phyloP scores from a whole-genome alignment of 2,888 invertebrate genomes.

The Habrosyne pyritoides region DNA sequence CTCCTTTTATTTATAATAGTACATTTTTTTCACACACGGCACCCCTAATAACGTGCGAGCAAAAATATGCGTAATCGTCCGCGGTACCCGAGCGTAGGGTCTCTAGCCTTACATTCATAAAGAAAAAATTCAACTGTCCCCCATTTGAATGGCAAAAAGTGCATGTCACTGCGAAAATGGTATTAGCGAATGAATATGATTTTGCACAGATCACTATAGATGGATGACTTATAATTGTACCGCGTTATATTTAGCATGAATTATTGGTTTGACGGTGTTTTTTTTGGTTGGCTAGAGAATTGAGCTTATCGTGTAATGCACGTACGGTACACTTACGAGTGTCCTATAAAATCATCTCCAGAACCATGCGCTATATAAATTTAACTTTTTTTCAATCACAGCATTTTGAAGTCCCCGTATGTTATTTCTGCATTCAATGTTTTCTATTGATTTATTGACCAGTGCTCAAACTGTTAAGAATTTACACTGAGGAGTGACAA shows the following conservation, averaged over 20 bases:
- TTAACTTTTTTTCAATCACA: too few relatives aligned
- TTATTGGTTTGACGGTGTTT: slow-evolving; percentile 79
- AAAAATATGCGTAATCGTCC: slow-evolving; percentile 80
- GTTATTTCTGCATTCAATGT: too few relatives aligned
- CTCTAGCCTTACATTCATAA: slow-evolving; percentile 40
- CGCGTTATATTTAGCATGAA: slow-evolving; percentile 80
- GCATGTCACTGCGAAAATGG: slow-evolving; percentile 81
- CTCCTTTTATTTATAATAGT: slow-evolving; percentile 82
- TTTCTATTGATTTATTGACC: too few relatives aligned
- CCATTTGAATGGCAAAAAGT: slow-evolving; percentile 83
- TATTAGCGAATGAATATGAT: slow-evolving; percentile 81
- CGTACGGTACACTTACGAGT: slow-evolving; percentile 4
- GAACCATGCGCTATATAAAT: too few relatives aligned
- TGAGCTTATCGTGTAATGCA: slow-evolving; percentile 11
- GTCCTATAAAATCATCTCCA: not conserved
- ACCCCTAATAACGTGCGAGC: slow-evolving; percentile 81
- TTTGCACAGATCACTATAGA: slow-evolving; percentile 76
- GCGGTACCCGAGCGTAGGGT: slow-evolving; percentile 43
- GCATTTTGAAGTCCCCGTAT: too few relatives aligned
- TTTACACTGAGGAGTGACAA: too few relatives aligned
- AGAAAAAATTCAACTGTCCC: slow-evolving; percentile 78
- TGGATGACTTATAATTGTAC: slow-evolving; percentile 81
- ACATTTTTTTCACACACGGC: slow-evolving; percentile 81
- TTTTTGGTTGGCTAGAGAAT: slow-evolving; percentile 36
- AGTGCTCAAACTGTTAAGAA: too few relatives aligned